These are phyloP conservation scores for Centruroides vittatus DNA, from an alignment of 1,140 invertebrate species.

Conservation along the genomic window DNA sequence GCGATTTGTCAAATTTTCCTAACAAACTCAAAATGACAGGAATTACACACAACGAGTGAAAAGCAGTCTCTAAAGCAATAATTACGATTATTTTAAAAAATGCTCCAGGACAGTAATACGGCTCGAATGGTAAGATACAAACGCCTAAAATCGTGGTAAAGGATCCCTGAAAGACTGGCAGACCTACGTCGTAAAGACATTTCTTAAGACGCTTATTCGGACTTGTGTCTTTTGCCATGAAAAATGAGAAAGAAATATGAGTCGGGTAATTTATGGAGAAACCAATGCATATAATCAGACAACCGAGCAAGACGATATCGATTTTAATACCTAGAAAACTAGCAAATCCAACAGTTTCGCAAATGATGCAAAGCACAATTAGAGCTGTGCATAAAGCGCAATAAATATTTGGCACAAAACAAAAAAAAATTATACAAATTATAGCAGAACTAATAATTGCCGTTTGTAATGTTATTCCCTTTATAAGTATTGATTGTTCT, in stretches of 20 bases:
- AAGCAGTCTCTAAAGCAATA: slow-evolving; percentile 32
- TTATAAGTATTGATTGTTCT: slow-evolving; percentile 82
- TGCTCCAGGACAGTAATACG: slow-evolving; percentile 88
- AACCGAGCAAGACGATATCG: slow-evolving; percentile 96
- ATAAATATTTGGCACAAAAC: slow-evolving; percentile 41
- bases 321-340: slow-evolving; percentile 84
- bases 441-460: slow-evolving; percentile 77
- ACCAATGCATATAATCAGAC: slow-evolving; percentile 95
- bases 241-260: slow-evolving; percentile 91
- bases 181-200: slow-evolving; percentile 71
- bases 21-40: no score
- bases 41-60: no score
- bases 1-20: no score
- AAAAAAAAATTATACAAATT: slow-evolving; percentile 86
- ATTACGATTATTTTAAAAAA: slow-evolving; percentile 97
- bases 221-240: slow-evolving; percentile 46
- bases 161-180: slow-evolving; percentile 90
- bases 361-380: slow-evolving; percentile 84
- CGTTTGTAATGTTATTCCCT: slow-evolving; percentile 80
- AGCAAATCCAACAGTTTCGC: slow-evolving; percentile 93
- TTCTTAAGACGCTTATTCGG: slow-evolving; percentile 55
- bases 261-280: slow-evolving; percentile 39
- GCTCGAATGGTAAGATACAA: slow-evolving; percentile 64
- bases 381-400: slow-evolving; percentile 91
- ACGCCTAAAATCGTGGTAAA: slow-evolving; percentile 82